A percentile compares a stretch with the other conserved stretches of the same genome.
phyloP scores from a whole-genome alignment of 2,797 vertebrate species.

The Eulemur rubriventer region DNA sequence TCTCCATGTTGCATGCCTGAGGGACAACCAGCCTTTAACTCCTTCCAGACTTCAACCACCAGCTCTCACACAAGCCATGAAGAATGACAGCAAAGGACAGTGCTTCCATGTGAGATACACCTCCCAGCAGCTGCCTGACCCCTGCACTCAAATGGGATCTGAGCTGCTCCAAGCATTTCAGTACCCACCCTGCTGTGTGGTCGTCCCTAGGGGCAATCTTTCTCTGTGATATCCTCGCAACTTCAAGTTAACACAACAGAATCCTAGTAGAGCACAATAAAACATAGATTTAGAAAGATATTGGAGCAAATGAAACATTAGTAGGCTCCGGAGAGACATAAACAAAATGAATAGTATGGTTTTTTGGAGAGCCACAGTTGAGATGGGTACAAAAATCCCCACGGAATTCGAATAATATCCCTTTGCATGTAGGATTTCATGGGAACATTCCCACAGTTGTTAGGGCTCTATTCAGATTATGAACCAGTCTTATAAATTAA shows the following conservation, averaged over 20 bases:
- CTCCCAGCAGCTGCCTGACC: not conserved
- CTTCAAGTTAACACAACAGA: constrained; percentile 42
- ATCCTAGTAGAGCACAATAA: not conserved
- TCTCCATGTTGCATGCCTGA: not conserved
- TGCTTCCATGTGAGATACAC: accelerated
- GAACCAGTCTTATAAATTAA: constrained; percentile 53
- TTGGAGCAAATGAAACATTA: constrained; percentile 35
- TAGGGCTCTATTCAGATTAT: constrained; percentile 43
- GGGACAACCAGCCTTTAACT: not conserved
- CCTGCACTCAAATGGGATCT: not conserved
- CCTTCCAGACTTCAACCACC: not conserved
- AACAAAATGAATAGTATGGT: not conserved
- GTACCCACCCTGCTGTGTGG: not conserved
- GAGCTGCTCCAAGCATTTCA: not conserved
- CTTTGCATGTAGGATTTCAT: constrained; percentile 58
- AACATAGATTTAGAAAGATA: constrained; percentile 32
- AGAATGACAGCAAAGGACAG: not conserved
- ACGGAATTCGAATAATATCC: not conserved
- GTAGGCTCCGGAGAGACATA: not conserved
- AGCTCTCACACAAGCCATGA: not conserved
- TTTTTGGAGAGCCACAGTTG: not conserved
- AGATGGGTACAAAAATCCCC: constrained; percentile 49
- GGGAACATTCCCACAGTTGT: constrained; percentile 62
- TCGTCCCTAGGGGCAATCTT: not conserved
- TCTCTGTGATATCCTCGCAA: not conserved